These are phyloP conservation scores for Pelvicachromis taeniatus DNA, from an alignment of 2,113 vertebrate species.

Conservation along the genomic window DNA sequence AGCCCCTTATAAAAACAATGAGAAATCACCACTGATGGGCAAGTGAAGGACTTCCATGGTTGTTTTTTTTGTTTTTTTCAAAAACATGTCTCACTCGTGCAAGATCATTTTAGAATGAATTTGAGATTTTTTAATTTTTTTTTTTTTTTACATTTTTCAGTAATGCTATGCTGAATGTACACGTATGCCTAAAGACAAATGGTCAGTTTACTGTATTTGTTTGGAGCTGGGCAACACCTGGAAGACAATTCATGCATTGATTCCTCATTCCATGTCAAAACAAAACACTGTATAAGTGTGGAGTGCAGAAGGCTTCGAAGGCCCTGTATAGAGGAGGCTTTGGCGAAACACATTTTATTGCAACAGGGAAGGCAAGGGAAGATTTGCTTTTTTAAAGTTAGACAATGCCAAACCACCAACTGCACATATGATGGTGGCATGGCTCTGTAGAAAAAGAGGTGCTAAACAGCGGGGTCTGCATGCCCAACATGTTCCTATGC, in stretches of 20 bases:
- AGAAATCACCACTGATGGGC: slow-evolving; percentile 14
- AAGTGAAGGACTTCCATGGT: neutral
- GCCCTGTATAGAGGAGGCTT: neutral
- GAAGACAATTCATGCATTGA: neutral
- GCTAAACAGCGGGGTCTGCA: neutral
- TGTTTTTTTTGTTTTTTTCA: too few relatives aligned
- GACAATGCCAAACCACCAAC: neutral
- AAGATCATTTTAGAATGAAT: neutral
- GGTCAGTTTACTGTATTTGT: neutral
- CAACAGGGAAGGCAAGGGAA: neutral
- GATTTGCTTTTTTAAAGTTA: neutral
- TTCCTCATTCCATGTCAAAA: neutral
- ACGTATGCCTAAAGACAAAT: neutral
- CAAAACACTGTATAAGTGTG: neutral
- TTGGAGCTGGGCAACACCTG: neutral
- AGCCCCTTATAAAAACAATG: slow-evolving; percentile 56
- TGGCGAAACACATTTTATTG: neutral
- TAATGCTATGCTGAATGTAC: neutral
- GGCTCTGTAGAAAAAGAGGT: neutral
- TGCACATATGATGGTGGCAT: neutral
- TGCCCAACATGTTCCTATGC: neutral
- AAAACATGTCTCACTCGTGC: neutral
- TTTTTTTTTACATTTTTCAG: neutral
- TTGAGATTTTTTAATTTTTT: neutral
- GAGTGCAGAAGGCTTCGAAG: neutral